Percentiles rank a stretch among this genome's conserved stretches.
phyloP scores from a whole-genome alignment of 2,797 vertebrate genomes.

The Helicolenus hilgendorfi region DNA sequence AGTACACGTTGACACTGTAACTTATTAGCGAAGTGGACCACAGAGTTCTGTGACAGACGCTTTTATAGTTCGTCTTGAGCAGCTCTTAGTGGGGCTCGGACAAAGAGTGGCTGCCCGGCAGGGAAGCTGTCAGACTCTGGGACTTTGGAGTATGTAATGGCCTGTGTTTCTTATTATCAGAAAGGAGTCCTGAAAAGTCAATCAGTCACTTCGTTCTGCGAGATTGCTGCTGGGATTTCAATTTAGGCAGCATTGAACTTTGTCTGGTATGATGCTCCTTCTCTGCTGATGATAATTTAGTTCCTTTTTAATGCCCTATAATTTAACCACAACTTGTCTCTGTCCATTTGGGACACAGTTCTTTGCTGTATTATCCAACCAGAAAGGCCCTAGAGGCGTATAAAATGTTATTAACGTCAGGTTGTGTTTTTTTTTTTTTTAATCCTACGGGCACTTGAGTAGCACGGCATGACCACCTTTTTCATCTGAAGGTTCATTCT shows the following conservation, averaged over 20 bases:
- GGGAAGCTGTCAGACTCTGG: constrained; percentile 25
- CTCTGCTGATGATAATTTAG: not conserved
- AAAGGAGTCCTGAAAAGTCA: constrained; percentile 22
- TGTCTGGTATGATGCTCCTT: not conserved
- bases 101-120: constrained; percentile 1
- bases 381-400: not conserved
- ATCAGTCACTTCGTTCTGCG: not conserved
- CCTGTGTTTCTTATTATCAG: constrained; percentile 26
- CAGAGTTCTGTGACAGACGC: constrained; percentile 15
- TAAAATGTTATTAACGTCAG: not conserved
- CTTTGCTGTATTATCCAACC: not conserved
- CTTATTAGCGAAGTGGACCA: constrained; percentile 10
- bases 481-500: not conserved
- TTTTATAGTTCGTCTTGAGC: constrained; percentile 8
- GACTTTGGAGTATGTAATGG: constrained; percentile 39
- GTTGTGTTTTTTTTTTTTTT: not conserved
- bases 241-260: not conserved
- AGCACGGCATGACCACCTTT: too few relatives aligned
- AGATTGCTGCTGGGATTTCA: constrained; percentile 37
- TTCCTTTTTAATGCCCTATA: not conserved
- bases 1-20: not conserved
- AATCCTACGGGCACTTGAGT: not conserved
- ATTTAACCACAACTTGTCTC: not conserved
- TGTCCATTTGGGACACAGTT: not conserved
- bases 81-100: constrained; percentile 9